Evolutionary conservation across 2,888 invertebrate genomes (phyloP).

Genomic region (Drosophila acutilabella): DNA sequence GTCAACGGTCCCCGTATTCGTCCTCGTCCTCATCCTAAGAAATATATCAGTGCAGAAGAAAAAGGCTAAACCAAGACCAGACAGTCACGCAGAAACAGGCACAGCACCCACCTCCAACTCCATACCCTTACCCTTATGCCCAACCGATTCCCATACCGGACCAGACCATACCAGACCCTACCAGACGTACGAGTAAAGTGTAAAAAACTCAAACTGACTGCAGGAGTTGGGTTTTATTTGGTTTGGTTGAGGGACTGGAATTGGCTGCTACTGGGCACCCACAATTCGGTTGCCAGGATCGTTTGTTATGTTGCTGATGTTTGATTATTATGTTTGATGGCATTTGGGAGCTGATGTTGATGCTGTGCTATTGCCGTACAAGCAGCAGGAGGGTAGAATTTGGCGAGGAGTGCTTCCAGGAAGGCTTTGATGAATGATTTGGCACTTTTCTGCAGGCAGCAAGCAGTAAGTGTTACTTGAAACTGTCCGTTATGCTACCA

Average conservation of each 20-base stretch:
- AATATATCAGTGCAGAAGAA: constrained; percentile 55
- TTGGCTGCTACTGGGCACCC: constrained; percentile 41
- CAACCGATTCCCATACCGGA: no score
- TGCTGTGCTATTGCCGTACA: background rate
- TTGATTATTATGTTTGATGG: constrained; percentile 81
- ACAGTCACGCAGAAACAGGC: constrained; percentile 31
- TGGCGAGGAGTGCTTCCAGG: background rate
- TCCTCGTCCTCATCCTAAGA: constrained; percentile 37
- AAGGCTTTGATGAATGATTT: constrained; percentile 76
- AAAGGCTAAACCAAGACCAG: constrained; percentile 46
- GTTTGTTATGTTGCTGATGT: constrained; percentile 79
- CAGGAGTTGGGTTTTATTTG: constrained; percentile 35
- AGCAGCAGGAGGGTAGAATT: no score
- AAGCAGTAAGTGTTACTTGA: constrained; percentile 49
- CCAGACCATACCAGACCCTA: background rate
- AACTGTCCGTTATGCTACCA: constrained; percentile 37
- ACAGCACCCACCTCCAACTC: background rate
- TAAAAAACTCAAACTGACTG: constrained; percentile 43
- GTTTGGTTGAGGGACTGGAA: constrained; percentile 29
- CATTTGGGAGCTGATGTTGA: constrained; percentile 50
- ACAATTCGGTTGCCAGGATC: constrained; percentile 69
- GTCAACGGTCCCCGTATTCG: constrained; percentile 61
- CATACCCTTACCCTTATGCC: no score
- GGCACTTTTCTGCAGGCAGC: constrained; percentile 68
- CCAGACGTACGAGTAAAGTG: constrained; percentile 34